Percentiles rank a stretch among this genome's conserved stretches.
These are phyloP conservation scores for Epinephelus moara DNA, from an alignment of 2,113 vertebrate species.

Conservation along the genomic window DNA sequence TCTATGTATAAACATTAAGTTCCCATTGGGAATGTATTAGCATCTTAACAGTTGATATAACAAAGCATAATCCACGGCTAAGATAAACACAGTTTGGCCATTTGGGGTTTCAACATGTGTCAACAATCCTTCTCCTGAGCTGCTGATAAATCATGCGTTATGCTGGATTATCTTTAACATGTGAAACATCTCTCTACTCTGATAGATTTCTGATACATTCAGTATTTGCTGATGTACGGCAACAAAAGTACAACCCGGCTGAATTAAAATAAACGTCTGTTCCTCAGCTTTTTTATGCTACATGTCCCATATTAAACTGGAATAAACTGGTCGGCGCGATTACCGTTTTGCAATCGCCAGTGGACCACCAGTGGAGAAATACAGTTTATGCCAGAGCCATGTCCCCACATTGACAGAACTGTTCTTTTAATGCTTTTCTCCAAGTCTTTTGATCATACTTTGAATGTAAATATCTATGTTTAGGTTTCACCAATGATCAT, in stretches of 20 bases:
- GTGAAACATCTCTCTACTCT: not conserved
- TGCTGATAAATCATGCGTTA: constrained; percentile 27
- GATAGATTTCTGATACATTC: not conserved
- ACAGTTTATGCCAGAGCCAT: constrained; percentile 72
- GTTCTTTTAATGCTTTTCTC: constrained; percentile 70
- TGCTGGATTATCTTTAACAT: constrained; percentile 12
- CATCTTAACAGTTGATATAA: constrained; percentile 51
- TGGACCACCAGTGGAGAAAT: constrained; percentile 31
- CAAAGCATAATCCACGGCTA: constrained; percentile 52
- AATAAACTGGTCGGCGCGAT: constrained; percentile 71
- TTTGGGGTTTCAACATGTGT: constrained; percentile 38
- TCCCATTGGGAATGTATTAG: constrained; percentile 57
- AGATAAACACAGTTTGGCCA: constrained; percentile 59
- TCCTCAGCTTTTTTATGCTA: constrained; percentile 72
- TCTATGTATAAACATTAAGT: constrained; percentile 44
- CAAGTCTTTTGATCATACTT: constrained; percentile 67
- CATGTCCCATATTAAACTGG: constrained; percentile 82
- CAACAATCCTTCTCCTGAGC: constrained; percentile 39
- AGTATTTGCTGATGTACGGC: not conserved
- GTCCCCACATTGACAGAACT: constrained; percentile 61
- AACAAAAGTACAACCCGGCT: not conserved
- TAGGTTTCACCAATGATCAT: constrained; percentile 90
- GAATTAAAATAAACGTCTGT: not conserved
- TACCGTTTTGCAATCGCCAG: constrained; percentile 28
- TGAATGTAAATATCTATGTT: constrained; percentile 87